phyloP scores from a whole-genome alignment of 2,113 vertebrate genomes.

The Prionailurus bengalensis region DNA sequence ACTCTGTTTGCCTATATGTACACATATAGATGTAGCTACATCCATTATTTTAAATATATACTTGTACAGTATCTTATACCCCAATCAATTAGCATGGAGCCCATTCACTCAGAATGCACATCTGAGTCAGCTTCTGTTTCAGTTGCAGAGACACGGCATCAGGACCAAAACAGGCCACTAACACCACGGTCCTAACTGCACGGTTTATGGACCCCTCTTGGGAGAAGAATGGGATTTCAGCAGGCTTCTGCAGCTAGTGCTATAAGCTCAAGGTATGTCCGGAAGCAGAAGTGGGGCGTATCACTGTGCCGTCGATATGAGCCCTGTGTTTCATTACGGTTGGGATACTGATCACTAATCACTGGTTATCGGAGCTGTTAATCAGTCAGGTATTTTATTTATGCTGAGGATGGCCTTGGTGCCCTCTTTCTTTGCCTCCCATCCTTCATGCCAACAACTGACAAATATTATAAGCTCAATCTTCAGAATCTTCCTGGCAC shows the following conservation, averaged over 20 bases:
- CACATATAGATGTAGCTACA: background rate
- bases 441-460: background rate
- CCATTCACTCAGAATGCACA: background rate
- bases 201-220: background rate
- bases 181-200: background rate
- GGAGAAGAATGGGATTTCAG: background rate
- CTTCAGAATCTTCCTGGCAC: background rate
- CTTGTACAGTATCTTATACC: background rate
- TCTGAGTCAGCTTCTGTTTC: background rate
- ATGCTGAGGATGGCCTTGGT: background rate
- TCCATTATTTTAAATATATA: background rate
- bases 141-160: background rate
- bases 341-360: too few relatives aligned
- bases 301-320: accelerated
- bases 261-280: background rate
- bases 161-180: background rate
- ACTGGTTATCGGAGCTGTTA: background rate
- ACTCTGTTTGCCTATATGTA: background rate
- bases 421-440: background rate
- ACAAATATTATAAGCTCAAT: background rate
- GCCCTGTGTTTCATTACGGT: background rate
- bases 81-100: background rate
- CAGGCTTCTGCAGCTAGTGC: background rate
- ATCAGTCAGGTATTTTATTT: background rate
- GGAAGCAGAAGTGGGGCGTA: background rate